Evolutionary conservation across 1,140 invertebrate genomes (phyloP).

Genomic region (Maconellicoccus hirsutus): DNA sequence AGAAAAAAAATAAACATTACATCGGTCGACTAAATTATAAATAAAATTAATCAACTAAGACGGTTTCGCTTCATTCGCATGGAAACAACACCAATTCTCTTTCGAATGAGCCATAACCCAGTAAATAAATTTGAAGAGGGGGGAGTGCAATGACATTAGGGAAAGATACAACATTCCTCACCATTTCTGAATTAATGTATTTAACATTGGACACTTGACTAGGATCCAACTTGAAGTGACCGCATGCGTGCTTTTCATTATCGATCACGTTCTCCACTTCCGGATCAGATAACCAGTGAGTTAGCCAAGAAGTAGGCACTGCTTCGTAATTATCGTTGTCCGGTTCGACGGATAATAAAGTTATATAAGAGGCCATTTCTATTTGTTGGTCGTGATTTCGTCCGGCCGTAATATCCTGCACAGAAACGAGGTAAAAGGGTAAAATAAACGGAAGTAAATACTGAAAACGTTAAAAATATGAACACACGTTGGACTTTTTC

Average conservation of each 20-base stretch:
- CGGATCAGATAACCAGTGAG: conserved; percentile 27
- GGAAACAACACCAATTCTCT: too few species aligned
- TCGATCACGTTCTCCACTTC: conserved; percentile 26
- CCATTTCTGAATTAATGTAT: conserved; percentile 27
- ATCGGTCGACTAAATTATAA: too few species aligned
- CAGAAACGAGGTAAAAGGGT: not conserved
- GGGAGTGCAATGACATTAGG: not conserved
- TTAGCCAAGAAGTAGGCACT: conserved; percentile 24
- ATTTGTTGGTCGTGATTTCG: not conserved
- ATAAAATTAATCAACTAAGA: too few species aligned
- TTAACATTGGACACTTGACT: conserved; percentile 27
- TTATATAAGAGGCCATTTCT: not conserved
- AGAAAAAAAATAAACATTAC: not conserved
- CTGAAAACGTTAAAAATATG: not conserved
- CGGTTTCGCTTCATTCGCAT: too few species aligned
- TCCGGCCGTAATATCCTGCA: not conserved
- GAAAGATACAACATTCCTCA: conserved; percentile 23
- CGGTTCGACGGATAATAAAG: not conserved
- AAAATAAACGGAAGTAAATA: not conserved
- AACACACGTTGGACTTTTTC: not conserved
- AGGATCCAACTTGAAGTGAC: conserved; percentile 29
- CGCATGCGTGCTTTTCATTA: conserved; percentile 28
- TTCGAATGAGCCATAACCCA: too few species aligned
- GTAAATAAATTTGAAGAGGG: not conserved
- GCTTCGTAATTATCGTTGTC: not conserved